Base-by-base conservation (phyloP, 2,113 vertebrate genomes). In the Tor tambroides region DNA sequence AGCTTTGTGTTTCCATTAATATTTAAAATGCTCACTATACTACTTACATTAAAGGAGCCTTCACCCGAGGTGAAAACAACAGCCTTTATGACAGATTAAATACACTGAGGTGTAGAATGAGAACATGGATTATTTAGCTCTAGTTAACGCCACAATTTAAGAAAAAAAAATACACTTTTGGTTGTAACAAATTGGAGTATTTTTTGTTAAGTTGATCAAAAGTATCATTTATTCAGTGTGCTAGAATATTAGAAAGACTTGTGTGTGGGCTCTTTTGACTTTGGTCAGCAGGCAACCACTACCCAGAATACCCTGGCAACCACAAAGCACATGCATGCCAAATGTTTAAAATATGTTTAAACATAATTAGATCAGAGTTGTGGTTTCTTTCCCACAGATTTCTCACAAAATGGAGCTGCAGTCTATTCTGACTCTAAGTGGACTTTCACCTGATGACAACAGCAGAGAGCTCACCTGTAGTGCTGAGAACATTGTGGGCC, bases 401-500 rank as follows among this genome's bases (percentile, higher is more conserved):
- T 61, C 56, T 61, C 83, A 95, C 49, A 92, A 91, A 51, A 92
- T 90, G 85, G 95, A 95, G 46, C 95, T 91, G 21, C 91, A 95
- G 90, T 96, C 94, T 89, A 96, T 91, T 23, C 93, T 99, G 91
- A 96, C 93, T 84, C 93, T 99, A 92, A 96, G 93, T 85, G 96
- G 96, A 71, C 95, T 99, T 90, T 98, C 97, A 63, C 96, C 96
- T 17, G 92, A 95, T 80, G 98, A 99, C 93, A 98, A 97, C 3
- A 96, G 97, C 80, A 94, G 94, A 87, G 94, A 94, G 89, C 96
- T 99, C 90, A 93, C 95, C 51, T 99, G 98, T 87, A 94, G 96
- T 85, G 98, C 97, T 21, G 98, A 99, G 95, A 99, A 99, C 93
- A 95, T 96, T 90, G 98, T 98, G 59, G 98, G 98, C 92, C 96